Base-by-base conservation (phyloP, 2,888 invertebrate genomes). In the Trichacis sp. region DNA sequence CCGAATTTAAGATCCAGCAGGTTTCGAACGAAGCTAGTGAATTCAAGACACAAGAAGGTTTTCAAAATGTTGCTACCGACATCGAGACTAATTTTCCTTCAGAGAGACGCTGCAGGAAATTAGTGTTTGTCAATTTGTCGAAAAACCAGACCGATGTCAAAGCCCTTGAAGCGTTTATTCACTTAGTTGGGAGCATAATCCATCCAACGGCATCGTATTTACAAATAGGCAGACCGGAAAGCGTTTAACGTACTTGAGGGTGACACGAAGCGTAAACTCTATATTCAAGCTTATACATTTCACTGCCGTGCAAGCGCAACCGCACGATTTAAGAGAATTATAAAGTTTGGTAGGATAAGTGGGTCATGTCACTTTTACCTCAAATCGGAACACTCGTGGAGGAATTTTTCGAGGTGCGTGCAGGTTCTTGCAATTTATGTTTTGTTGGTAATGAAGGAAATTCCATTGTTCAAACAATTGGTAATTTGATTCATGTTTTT, bases 241-340 rank as follows among this genome's bases (percentile, higher is more conserved):
- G 38, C 46, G 45, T 51, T 51, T 45, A 46, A 33, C 12, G 38
- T 14, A 12, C 59, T 60, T 40, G 33, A 49, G 45, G 11, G 45
- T 49, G 53, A 49, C 30, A 19, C n/a, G 4, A 11, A 59, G 48
- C 53, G 36, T 12, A 42, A 42, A 14, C n/a, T 42, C 18, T 42
- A 42, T 18, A 42, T 18, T 42, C 42, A 18, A 2, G 4, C 42
- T 42, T 42, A 40, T 38, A 43, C 38, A 18, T 20, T 40, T 38
- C 14, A 5, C 51, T n/a, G 12, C 42, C 42, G 17, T 17, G n/a
- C 17, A 2, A n/a, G 18, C 42, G 42, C 15, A 42, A 42, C 43
- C 29, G 24, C 38, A 48, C 51, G 53, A 60, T 60, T 60, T 49
- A 42, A 43, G 36, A n/a, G 59, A 53, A 60, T 53, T 53, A 49